Conservation (phyloP, 1,140 invertebrate species). For the Eriosoma lanigerum region DNA sequence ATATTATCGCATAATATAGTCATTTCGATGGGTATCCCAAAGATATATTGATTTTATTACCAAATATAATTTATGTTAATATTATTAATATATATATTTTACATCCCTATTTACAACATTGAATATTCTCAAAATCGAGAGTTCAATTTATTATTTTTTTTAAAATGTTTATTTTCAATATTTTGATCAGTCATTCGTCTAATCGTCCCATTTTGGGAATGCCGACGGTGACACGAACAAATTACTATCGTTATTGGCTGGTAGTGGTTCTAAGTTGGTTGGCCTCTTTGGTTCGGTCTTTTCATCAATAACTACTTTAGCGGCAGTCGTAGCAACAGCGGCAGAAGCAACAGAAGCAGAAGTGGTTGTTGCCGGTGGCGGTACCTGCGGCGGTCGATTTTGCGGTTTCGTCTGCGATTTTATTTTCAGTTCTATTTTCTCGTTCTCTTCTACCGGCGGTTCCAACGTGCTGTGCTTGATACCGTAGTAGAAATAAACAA, state of each 20-base stretch:
- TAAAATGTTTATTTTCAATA: background rate
- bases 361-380: background rate
- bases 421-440: conserved; percentile 57
- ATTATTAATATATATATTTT: conserved; percentile 1
- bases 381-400: conserved; percentile 58
- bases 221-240: conserved; percentile 60
- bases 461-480: conserved; percentile 83
- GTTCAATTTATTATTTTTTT: background rate
- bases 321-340: conserved; percentile 52
- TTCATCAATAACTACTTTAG: conserved; percentile 60
- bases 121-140: background rate
- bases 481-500: conserved; percentile 90
- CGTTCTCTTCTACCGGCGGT: conserved; percentile 63
- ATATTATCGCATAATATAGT: conserved; percentile 28
- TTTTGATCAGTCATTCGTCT: conserved; percentile 39
- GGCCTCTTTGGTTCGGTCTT: conserved; percentile 55
- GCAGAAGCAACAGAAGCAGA: conserved; percentile 53
- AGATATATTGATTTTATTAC: conserved; percentile 1
- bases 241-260: conserved; percentile 54
- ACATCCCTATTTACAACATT: conserved; percentile 44
- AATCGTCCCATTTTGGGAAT: conserved; percentile 64
- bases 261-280: conserved; percentile 57
- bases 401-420: conserved; percentile 53
- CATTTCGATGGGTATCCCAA: conserved; percentile 13
- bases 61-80: conserved; percentile 13